Base-by-base conservation (phyloP, 2,797 vertebrate genomes). In the Lepidocolaptes lacrymiger region DNA sequence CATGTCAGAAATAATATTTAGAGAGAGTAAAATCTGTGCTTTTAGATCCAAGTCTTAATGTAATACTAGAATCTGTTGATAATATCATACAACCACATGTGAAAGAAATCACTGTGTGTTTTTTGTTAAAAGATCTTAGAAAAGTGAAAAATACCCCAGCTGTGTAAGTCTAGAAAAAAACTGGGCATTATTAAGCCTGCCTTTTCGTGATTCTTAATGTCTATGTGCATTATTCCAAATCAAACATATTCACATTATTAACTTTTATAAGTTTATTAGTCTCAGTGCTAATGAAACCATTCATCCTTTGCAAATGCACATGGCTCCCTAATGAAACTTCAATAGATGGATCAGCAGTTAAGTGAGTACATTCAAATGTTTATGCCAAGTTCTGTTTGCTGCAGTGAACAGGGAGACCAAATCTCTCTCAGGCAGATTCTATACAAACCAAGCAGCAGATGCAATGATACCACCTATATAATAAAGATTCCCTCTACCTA, bases 171-270 rank as follows among this genome's bases (percentile, higher is more conserved):
- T 49, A 83, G 85, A 67, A 91, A 96, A 96, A 97, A 95, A 37
- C 4, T 8, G 21, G 76, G 72, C 87, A 59, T 89, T 96, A 80
- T 21, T 66, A 93, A 97, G 93, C 68, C 28, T 86, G 91, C 49
- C 56, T 71, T 91, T 97, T 96, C 93, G 93, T 91, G 92, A 92
- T 96, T 97, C 95, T 95, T 96, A 96, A 97, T 94, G 96, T 97
- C 97, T 97, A 95, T 96, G 96, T 97, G 96, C 96, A 96, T 97
- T 97, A 98, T 98, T 98, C 97, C 98, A 98, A 98, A 97, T 98
- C 98, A 98, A 98, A 98, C 98, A 98, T 98, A 98, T 98, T 98
- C 98, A 98, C 98, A 98, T 98, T 98, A 98, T 98, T 98, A 98
- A 98, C 98, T 98, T 98, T 98, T 97, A 97, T 98, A 98, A 98